Evolutionary conservation across 2,888 invertebrate genomes (phyloP), one percentile per base, ranked within the genome.

Genomic region (Lagria hirta): DNA sequence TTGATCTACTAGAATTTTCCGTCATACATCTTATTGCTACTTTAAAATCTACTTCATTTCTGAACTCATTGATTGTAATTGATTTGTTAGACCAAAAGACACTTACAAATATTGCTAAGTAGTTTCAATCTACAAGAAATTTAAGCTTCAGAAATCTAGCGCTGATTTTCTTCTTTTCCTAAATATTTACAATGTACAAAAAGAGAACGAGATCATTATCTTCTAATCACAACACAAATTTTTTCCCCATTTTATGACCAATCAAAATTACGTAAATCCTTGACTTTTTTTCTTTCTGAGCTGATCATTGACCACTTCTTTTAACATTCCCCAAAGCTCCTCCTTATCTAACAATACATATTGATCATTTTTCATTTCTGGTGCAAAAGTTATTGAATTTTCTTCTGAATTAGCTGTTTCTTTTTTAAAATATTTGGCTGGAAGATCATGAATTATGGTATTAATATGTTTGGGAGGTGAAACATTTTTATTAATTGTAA

Each of bases 271-370:
- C 50, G 58, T 50, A 38, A 55, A 54, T 6, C 53, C 60, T 36
- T 59, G 58, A 21, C 37, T 49, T 17, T 57, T 30, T 34, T 59
- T 53, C 22, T 46, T 55, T 28, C 52, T 58, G 3, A 55, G 45
- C 14, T 61, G 55, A 29, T 70, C 67, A 43, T 68, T 64, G 4
- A 71, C 71, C 2, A 70, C 78, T 67, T 81, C 81, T 61, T 79
- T 78, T 8, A 82, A 65, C 57, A 82, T 71, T 35, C 79, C 79
- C 81, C 81, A 82, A 26, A 81, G 65, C 43, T 75, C 75, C 48
- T 80, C 79, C 59, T 79, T 79, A 55, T 81, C 77, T 36, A 81
- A 62, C 41, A 81, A 74, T 49, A 80, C 75, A 51, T 76, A 79
- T 30, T 75, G 75, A 54, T 75, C 76, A 56, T 74, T 77, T 54